Base-by-base conservation (phyloP, 2,797 vertebrate genomes). In the Gymnopithys bicolor region DNA sequence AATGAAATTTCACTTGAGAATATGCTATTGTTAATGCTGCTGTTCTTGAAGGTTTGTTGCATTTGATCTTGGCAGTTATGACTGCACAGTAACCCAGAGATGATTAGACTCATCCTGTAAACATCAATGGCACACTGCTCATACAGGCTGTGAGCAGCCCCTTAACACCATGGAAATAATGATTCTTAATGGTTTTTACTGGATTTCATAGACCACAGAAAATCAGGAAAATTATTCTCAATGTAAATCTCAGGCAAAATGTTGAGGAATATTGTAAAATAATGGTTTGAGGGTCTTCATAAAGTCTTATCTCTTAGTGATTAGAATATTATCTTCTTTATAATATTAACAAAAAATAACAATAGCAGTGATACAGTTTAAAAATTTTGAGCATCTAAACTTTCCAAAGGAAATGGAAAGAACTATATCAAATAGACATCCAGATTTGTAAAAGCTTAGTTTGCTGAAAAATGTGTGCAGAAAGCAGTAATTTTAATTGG, bases 241-340 rank as follows among this genome's bases (percentile, higher is more conserved):
- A 10, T 35, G n/a, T 70, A 87, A 90, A 73, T 55, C 18, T 9
- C 48, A 55, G 43, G 33, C 22, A 71, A 83, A 74, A 74, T 28
- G 1, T 33, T 73, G 48, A 53, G 27, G 23, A 74, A 7, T 23
- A 15, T n/a, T 71, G 18, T 13, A 43, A 75, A 53, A 66, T 14
- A 46, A 52, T 51, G 17, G 17, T 52, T 17, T 98, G 98, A 96
- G 98, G 97, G 39, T 98, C 99, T 98, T 98, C 99, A 95, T 97
- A 98, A 28, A 99, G 98, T 73, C 95, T 98, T 94, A 98, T 97
- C 32, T 99, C 98, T 85, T 99, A 97, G 96, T 56, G 77, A 94
- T 75, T 19, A 62, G 41, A 88, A 30, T 77, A 49, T 68, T 76
- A 7, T 68, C 51, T 46, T 78, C 52, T 53, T 66, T 74, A 41